Base-by-base conservation (phyloP, 1,140 invertebrate species). In the Neuroterus valhalla region DNA sequence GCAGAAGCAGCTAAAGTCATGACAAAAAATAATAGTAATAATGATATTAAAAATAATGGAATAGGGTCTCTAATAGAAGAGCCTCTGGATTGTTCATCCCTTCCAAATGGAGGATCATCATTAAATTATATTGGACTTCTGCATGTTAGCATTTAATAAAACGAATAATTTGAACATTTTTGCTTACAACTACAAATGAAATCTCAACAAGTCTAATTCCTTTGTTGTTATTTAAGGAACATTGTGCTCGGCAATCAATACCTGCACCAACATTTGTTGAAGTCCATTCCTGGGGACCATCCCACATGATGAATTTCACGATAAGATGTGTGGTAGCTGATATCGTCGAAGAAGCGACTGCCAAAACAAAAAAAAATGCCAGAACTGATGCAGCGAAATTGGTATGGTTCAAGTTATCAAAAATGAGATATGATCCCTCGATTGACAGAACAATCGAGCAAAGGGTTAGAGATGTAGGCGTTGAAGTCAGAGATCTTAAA, bases 1-100 rank as follows among this genome's bases (percentile, higher is more conserved):
- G 68, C 70, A 42, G 78, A 76, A 72, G 66, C 73, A 23, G 77
- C 73, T 38, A 79, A 76, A 45, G 70, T 77, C 77, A 73, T 44
- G 17, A 26, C 23, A 44, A 66, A 69, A 8, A 44, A 44, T 68
- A 21, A 23, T 55, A 68, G 0, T 69, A 43, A 67, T 6, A 48
- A 48, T 4, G 17, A 17, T 48, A 17, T 5, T 48, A n/a, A 48
- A 19, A n/a, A 8, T n/a, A 17, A 48, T 48, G 17, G 8, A 17
- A n/a, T 0, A 48, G 6, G 6, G 46, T 5, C 4, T 17, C 3
- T 48, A n/a, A 5, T 17, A 48, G 17, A 19, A 17, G 17, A 48
- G 6, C 2, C 1, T 48, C 6, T 10, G 8, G 6, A 8, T 8
- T 38, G 31, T 38, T 0, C 8, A 5, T 0, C 31, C 5, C 3